Base-by-base conservation (phyloP, 2,888 invertebrate species). In the Malacosoma neustria region DNA sequence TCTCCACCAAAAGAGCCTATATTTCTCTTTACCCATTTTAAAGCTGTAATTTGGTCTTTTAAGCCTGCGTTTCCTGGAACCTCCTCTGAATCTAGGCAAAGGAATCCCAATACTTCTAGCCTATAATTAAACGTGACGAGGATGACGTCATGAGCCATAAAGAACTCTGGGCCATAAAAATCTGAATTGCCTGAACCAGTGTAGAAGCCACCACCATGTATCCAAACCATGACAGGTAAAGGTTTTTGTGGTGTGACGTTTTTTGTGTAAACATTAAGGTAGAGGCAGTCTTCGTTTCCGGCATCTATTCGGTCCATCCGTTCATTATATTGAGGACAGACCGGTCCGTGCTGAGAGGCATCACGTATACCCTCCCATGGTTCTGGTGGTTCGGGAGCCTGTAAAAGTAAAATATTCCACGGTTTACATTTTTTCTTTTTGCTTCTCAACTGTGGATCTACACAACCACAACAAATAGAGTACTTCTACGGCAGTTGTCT, bases 271-370 rank as follows among this genome's bases (percentile, higher is more conserved):
- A 93, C 89, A 60, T 93, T 93, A 11, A 93, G 71, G 54, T 89
- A 91, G 3, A 93, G 86, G 45, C 93, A 93, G 59, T 90, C 90
- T 54, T 90, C 89, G 48, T 80, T 86, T 37, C 89, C 89, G 30
- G 73, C 61, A 29, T 88, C 84, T 7, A 74, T 73, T 11, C 87
- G 74, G 40, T 87, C 84, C 46, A 79, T 50, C 3, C 82, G 71
- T 48, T 82, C 81, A 51, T 85, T 81, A 62, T 67, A 82, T 50
- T 86, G 85, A 2, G 85, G 85, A 41, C 85, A 85, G 4, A 82
- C 61, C 1, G 79, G 70, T 0, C 85, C 84, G 41, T 85, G 84
- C 15, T 66, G 39, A 1, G 67, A 63, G 0, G 84, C 79, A 34
- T 80, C 72, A 9, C 74, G 65, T 2, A 76, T 47, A 1, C 81